Evolutionary conservation across 2,797 vertebrate species (phyloP).

Genomic region (Pteronotus mesoamericanus): DNA sequence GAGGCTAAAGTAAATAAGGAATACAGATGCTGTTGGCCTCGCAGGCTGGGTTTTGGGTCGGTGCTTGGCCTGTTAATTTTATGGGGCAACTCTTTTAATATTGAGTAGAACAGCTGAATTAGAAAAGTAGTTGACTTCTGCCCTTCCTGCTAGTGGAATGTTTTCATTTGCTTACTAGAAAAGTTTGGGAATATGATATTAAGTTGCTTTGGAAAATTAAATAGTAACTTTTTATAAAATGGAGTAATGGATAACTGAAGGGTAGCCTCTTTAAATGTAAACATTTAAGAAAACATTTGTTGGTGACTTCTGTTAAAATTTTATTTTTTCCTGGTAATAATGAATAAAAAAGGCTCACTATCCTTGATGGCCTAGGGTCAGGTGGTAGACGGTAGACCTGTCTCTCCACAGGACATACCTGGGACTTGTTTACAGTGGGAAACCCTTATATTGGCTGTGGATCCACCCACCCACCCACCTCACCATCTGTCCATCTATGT

Average conservation of each 20-base stretch:
- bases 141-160: neutral
- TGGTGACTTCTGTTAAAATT: neutral
- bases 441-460: neutral
- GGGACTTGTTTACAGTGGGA: neutral
- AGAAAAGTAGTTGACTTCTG: neutral
- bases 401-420: accelerated
- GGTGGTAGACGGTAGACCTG: accelerated
- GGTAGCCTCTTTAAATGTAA: neutral
- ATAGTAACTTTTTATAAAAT: neutral
- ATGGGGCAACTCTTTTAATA: neutral
- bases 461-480: neutral
- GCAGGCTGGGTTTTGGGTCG: neutral
- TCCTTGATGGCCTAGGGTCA: neutral
- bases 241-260: neutral
- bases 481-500: neutral
- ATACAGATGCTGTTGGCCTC: accelerated
- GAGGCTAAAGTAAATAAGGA: neutral
- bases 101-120: neutral
- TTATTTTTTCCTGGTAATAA: neutral
- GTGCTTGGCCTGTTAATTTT: neutral
- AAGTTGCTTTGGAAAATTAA: neutral
- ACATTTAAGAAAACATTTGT: neutral
- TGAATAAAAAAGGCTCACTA: neutral
- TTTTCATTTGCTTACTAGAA: neutral
- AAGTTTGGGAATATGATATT: neutral